phyloP scores from a whole-genome alignment of 2,113 vertebrate species.

The Campylomormyrus numenius region DNA sequence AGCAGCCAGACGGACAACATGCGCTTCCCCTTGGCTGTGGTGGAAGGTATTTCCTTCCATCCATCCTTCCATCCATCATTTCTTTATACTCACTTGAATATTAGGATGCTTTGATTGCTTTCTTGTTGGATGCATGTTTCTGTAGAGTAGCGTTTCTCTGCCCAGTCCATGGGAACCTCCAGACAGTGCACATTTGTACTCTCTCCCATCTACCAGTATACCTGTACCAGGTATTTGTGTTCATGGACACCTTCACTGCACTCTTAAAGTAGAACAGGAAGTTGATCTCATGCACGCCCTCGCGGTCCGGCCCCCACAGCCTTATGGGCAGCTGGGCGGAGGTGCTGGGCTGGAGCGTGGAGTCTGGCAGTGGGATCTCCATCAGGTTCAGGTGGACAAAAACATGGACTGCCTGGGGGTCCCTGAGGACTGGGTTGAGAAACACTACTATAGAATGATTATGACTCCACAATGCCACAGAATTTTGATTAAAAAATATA shows the following conservation, averaged over 20 bases:
- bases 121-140: not conserved
- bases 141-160: not conserved
- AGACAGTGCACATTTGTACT: not conserved
- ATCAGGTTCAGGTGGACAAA: conserved; percentile 33
- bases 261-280: conserved; percentile 96
- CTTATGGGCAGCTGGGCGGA: conserved; percentile 87
- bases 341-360: conserved; percentile 76
- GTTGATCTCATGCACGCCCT: conserved; percentile 96
- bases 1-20: conserved; percentile 86
- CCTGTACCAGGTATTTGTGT: not conserved
- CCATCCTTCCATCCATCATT: not conserved
- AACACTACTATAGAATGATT: not conserved
- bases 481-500: not conserved
- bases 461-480: not conserved
- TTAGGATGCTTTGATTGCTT: not conserved
- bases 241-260: conserved; percentile 66
- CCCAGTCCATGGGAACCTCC: not conserved
- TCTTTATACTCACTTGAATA: not conserved
- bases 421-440: not conserved
- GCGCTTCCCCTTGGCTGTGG: conserved; percentile 77
- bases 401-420: not conserved
- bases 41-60: conserved; percentile 68
- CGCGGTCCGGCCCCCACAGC: conserved; percentile 88
- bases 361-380: conserved; percentile 72
- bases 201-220: not conserved